phyloP scores from a whole-genome alignment of 2,797 vertebrate species.

The Centropyge bicolor region DNA sequence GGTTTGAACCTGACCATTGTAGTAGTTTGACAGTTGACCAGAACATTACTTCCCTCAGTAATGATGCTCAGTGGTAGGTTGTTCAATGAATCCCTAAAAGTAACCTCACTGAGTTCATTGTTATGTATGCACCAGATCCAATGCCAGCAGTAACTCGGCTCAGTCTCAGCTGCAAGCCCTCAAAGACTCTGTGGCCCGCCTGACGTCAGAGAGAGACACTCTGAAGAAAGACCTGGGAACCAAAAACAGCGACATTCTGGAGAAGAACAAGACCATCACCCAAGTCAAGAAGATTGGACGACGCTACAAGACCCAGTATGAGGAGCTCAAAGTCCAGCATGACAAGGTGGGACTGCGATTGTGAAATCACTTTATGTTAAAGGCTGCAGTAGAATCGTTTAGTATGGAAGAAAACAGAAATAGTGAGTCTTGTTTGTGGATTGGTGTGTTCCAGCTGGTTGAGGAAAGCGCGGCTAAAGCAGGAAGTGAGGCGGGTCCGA shows the following conservation, averaged over 20 bases:
- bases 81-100: not conserved
- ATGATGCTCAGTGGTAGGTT: not conserved
- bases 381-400: not conserved
- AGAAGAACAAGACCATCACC: slow-evolving; percentile 95
- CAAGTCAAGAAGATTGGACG: slow-evolving; percentile 99
- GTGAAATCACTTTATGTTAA: not conserved
- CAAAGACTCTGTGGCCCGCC: slow-evolving; percentile 87
- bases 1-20: not conserved
- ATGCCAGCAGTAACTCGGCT: slow-evolving; percentile 87
- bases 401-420: not conserved
- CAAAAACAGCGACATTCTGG: slow-evolving; percentile 91
- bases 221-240: slow-evolving; percentile 91
- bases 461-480: slow-evolving; percentile 82
- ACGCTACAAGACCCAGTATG: slow-evolving; percentile 97
- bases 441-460: slow-evolving; percentile 77
- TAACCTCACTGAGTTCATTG: not conserved
- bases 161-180: slow-evolving; percentile 92
- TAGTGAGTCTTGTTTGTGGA: not conserved
- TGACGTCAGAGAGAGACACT: slow-evolving; percentile 89
- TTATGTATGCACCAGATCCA: slow-evolving; percentile 83
- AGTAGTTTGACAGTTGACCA: not conserved
- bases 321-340: slow-evolving; percentile 95
- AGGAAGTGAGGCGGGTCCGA: slow-evolving; percentile 77
- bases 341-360: slow-evolving; percentile 88
- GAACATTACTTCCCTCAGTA: not conserved